phyloP scores from a whole-genome alignment of 2,888 invertebrate species.

The Marasmarcha lunaedactyla region DNA sequence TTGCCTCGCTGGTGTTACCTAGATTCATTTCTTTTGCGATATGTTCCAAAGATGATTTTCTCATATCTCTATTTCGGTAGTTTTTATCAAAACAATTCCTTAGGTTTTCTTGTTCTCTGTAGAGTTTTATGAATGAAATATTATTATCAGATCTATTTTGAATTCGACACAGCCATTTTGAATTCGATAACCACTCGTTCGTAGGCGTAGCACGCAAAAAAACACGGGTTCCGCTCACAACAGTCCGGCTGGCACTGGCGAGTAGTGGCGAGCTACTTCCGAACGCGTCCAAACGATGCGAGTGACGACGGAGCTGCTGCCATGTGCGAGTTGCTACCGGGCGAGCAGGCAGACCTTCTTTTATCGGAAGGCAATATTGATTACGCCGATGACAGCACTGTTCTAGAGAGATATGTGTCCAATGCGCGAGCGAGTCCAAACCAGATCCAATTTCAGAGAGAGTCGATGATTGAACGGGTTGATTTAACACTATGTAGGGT shows the following conservation, averaged over 20 bases:
- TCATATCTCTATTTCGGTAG: slow-evolving; percentile 16
- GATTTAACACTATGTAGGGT: too few relatives aligned
- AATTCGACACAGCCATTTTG: slow-evolving; percentile 10
- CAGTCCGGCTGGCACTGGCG: slow-evolving; percentile 9
- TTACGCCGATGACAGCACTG: too few relatives aligned
- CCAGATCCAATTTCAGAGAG: too few relatives aligned
- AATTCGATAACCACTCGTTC: slow-evolving; percentile 14
- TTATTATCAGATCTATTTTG: slow-evolving; percentile 12
- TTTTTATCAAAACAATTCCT: slow-evolving; percentile 16
- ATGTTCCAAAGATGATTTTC: slow-evolving; percentile 9
- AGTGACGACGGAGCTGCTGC: slow-evolving; percentile 16
- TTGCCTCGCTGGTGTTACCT: background rate
- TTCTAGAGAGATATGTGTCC: too few relatives aligned
- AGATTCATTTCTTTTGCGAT: slow-evolving; percentile 7
- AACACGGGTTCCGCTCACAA: slow-evolving; percentile 9
- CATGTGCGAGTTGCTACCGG: slow-evolving; percentile 16
- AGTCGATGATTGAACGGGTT: too few relatives aligned
- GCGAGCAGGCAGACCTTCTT: slow-evolving; percentile 12
- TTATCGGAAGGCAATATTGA: too few relatives aligned
- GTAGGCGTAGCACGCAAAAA: slow-evolving; percentile 14
- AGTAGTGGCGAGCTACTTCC: slow-evolving; percentile 11
- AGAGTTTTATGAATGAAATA: slow-evolving; percentile 14
- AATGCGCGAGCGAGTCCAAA: too few relatives aligned
- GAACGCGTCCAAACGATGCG: slow-evolving; percentile 18
- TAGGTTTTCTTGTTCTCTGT: slow-evolving; percentile 13